Evolutionary conservation across 2,113 vertebrate genomes (phyloP).

Genomic region (Sterrhoptilus dennistouni): DNA sequence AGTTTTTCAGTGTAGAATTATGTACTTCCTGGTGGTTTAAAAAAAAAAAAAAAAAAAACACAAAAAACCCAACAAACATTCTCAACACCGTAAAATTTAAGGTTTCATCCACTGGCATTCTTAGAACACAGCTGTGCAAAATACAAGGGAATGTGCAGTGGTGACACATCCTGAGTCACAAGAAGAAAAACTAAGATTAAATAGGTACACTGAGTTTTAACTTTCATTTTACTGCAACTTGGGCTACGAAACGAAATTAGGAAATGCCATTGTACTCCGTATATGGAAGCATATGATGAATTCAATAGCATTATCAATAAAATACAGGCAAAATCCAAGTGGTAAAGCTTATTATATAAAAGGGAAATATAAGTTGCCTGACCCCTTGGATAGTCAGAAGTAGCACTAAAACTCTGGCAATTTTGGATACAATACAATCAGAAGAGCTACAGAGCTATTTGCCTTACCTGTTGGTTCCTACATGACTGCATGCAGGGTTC

Average conservation of each 20-base stretch:
- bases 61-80: not conserved
- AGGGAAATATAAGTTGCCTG: not conserved
- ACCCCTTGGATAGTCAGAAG: not conserved
- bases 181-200: not conserved
- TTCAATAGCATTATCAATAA: not conserved
- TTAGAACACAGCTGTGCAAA: not conserved
- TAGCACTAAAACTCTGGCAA: not conserved
- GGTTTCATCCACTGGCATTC: not conserved
- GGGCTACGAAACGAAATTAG: not conserved
- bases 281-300: not conserved
- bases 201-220: not conserved
- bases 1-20: not conserved
- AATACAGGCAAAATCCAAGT: not conserved
- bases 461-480: not conserved
- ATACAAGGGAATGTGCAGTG: not conserved
- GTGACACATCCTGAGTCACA: not conserved
- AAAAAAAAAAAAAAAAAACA: too few species aligned
- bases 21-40: not conserved
- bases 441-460: not conserved
- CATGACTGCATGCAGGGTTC: not conserved
- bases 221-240: not conserved
- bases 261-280: not conserved
- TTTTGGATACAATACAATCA: not conserved
- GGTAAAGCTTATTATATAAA: not conserved
- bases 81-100: not conserved